phyloP scores from a whole-genome alignment of 1,140 invertebrate genomes.

The Pomacea maculata region DNA sequence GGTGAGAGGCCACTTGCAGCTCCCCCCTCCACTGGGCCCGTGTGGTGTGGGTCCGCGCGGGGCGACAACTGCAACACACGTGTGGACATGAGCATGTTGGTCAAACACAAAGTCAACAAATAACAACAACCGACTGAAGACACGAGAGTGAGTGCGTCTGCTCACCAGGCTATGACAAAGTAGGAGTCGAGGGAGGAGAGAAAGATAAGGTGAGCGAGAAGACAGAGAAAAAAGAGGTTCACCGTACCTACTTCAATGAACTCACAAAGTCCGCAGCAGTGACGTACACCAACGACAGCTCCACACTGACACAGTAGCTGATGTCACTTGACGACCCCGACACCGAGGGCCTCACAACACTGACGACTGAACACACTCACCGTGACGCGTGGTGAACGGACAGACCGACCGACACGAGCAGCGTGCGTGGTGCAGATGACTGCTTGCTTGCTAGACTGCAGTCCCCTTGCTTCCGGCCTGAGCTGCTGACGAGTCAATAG shows the following conservation, averaged over 20 bases:
- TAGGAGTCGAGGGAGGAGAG: background rate
- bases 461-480: background rate
- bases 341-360: too few species aligned
- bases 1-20: background rate
- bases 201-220: background rate
- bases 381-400: background rate
- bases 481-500: background rate
- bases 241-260: too few species aligned
- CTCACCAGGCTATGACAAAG: background rate
- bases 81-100: too few species aligned
- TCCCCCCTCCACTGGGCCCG: background rate
- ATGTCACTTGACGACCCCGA: too few species aligned
- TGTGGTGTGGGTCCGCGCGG: background rate
- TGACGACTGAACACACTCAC: too few species aligned
- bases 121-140: too few species aligned
- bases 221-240: slow-evolving; percentile 6
- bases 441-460: background rate
- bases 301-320: too few species aligned
- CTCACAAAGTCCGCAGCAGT: too few species aligned
- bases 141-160: too few species aligned
- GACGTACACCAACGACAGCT: too few species aligned
- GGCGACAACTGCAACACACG: background rate
- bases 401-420: background rate
- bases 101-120: too few species aligned
- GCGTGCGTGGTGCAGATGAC: background rate